These are phyloP conservation scores for Saxicola maurus DNA, from an alignment of 2,797 vertebrate genomes.

Conservation along the genomic window DNA sequence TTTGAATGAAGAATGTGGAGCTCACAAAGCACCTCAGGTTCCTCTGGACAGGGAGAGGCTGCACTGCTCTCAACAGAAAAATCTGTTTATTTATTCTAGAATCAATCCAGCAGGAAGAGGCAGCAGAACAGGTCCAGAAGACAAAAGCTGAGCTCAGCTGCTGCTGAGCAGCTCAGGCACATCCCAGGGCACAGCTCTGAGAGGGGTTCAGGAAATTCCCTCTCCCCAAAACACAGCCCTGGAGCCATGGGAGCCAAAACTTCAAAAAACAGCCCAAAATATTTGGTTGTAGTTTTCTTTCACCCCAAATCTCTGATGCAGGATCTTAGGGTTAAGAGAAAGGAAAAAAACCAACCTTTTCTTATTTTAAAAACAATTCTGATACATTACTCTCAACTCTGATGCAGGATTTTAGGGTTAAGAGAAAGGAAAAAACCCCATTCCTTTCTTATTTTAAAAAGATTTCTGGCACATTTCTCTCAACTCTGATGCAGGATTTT, in stretches of 20 bases:
- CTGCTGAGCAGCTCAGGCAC: background rate
- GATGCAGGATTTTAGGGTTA: background rate
- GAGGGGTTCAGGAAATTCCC: background rate
- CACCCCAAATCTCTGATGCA: fast-evolving
- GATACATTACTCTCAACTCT: no score
- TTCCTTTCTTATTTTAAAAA: background rate
- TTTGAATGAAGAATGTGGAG: slow-evolving; percentile 28
- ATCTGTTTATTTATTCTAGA: slow-evolving; percentile 28
- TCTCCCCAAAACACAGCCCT: background rate
- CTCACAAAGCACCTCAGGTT: background rate
- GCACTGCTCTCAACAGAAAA: slow-evolving; percentile 1
- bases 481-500: no score
- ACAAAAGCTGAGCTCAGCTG: background rate
- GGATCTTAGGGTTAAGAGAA: no score
- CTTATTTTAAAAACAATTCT: no score
- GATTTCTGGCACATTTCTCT: background rate
- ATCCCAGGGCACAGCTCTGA: background rate
- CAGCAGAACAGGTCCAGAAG: background rate
- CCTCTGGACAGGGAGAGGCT: slow-evolving; percentile 1
- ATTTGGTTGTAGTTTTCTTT: background rate
- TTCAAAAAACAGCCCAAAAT: background rate
- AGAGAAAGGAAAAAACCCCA: background rate
- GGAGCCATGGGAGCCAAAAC: fast-evolving
- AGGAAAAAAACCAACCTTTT: no score
- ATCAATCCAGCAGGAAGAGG: slow-evolving; percentile 19